A percentile compares a stretch with the other conserved stretches of the same genome.
Conservation (phyloP, 2,113 vertebrate genomes). For the Myodes glareolus region DNA sequence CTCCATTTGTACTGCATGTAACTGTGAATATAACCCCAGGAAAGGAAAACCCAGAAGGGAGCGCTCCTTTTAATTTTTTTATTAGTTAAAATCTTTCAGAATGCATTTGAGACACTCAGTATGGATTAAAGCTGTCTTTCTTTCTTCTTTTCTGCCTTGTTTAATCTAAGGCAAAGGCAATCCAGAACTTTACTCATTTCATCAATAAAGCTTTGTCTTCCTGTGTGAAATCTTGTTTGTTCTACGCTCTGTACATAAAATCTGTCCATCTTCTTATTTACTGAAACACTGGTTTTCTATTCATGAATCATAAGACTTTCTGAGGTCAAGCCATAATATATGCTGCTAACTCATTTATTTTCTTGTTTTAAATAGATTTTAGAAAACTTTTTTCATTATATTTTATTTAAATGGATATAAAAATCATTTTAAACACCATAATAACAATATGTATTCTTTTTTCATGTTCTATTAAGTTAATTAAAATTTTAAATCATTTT, state of each 20-base stretch:
- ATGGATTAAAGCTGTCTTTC: background rate
- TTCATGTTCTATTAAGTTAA: background rate
- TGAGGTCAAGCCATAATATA: background rate
- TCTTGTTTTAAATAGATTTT: background rate
- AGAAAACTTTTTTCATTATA: background rate
- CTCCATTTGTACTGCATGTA: rapidly evolving
- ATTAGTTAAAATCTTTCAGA: background rate
- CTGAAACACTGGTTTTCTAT: background rate
- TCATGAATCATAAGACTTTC: background rate
- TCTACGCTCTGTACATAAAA: background rate
- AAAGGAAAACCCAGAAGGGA: background rate
- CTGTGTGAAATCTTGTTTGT: background rate
- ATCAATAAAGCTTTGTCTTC: background rate
- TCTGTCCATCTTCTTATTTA: background rate
- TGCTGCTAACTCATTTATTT: background rate
- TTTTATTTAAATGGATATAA: background rate
- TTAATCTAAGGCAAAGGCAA: background rate
- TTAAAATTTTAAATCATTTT: background rate
- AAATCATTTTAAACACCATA: background rate
- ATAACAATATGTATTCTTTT: background rate
- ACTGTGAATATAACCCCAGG: background rate
- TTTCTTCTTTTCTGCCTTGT: background rate
- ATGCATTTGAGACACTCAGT: background rate
- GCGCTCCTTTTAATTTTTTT: background rate
- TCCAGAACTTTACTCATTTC: background rate